These are phyloP conservation scores for Calliopsis andreniformis DNA, from an alignment of 1,140 invertebrate species.

Conservation along the genomic window DNA sequence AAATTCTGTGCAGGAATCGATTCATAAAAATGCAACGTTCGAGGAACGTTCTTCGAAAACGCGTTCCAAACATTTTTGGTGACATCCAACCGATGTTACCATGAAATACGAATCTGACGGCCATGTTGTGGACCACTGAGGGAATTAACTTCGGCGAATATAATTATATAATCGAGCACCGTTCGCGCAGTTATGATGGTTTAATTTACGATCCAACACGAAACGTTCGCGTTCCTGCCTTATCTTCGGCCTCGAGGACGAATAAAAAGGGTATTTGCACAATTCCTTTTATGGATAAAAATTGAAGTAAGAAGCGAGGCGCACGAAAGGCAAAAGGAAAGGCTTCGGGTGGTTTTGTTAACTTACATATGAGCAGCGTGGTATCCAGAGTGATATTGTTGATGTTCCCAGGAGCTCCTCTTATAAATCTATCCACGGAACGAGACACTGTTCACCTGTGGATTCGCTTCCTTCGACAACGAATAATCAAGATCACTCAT, in stretches of 20 bases:
- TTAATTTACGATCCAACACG: too few species aligned
- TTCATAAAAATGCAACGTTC: slow-evolving; percentile 49
- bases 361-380: slow-evolving; percentile 81
- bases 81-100: too few species aligned
- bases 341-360: background rate
- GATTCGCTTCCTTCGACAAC: slow-evolving; percentile 20
- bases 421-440: slow-evolving; percentile 77
- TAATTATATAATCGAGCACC: too few species aligned
- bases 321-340: slow-evolving; percentile 3
- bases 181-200: too few species aligned
- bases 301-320: background rate
- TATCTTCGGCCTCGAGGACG: too few species aligned
- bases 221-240: too few species aligned
- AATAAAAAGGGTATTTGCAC: background rate
- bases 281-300: background rate
- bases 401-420: slow-evolving; percentile 73
- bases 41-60: background rate
- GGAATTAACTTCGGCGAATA: too few species aligned
- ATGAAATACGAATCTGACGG: too few species aligned
- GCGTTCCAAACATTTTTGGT: too few species aligned
- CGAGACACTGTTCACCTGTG: slow-evolving; percentile 72
- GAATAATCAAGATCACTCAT: slow-evolving; percentile 38
- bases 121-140: too few species aligned
- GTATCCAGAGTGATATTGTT: slow-evolving; percentile 81
- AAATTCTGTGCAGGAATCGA: slow-evolving; percentile 56